phyloP scores from a whole-genome alignment of 2,797 vertebrate species.

The Ceryle rudis region DNA sequence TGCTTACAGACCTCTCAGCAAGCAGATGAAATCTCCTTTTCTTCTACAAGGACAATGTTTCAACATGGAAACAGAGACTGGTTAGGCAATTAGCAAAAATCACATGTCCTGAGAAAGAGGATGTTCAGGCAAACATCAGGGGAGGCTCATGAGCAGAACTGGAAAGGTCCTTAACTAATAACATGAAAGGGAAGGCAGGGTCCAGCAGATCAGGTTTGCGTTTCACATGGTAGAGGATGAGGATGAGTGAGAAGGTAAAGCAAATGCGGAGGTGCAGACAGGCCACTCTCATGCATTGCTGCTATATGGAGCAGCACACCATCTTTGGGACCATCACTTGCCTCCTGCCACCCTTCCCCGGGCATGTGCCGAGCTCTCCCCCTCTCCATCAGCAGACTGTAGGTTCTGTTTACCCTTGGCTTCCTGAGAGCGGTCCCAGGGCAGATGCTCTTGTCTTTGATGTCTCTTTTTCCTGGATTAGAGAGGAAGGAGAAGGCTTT shows the following conservation, averaged over 20 bases:
- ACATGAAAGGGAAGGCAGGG: neutral
- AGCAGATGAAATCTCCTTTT: neutral
- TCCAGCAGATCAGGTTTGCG: neutral
- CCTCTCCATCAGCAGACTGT: neutral
- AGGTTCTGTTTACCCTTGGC: neutral
- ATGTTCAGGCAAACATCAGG: fast-evolving
- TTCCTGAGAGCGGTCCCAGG: neutral
- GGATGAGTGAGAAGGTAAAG: neutral
- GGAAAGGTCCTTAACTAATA: neutral
- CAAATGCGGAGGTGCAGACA: fast-evolving
- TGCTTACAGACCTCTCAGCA: neutral
- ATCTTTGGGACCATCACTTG: neutral
- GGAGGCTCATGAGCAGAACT: neutral
- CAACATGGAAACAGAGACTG: neutral
- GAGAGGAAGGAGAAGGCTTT: neutral
- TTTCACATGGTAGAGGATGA: neutral
- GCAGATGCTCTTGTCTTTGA: neutral
- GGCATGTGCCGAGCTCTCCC: neutral
- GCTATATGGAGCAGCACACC: fast-evolving
- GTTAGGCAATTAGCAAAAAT: neutral
- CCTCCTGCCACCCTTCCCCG: fast-evolving
- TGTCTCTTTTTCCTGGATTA: slow-evolving; percentile 5
- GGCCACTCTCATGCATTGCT: fast-evolving
- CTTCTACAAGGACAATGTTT: neutral
- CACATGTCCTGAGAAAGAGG: neutral